phyloP scores from a whole-genome alignment of 2,888 invertebrate genomes.

The Acleris holmiana region DNA sequence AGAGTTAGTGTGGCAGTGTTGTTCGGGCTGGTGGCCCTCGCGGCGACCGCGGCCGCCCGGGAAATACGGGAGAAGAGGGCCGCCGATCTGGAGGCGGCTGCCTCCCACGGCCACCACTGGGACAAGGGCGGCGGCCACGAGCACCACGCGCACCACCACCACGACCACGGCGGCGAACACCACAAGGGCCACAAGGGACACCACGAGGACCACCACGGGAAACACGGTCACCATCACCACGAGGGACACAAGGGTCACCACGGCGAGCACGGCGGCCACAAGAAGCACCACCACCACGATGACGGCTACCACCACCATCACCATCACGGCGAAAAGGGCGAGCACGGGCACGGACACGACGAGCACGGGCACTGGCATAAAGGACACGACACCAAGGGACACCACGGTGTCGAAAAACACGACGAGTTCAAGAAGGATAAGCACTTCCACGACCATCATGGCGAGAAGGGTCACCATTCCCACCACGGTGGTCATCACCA shows the following conservation, averaged over 20 bases:
- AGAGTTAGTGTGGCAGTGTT: slow-evolving; percentile 64
- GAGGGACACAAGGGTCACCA: slow-evolving; percentile 85
- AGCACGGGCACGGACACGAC: slow-evolving; percentile 82
- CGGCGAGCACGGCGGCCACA: slow-evolving; percentile 86
- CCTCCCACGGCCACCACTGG: slow-evolving; percentile 63
- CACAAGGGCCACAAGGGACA: slow-evolving; percentile 88
- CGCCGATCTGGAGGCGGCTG: slow-evolving; percentile 82
- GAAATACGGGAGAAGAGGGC: slow-evolving; percentile 77
- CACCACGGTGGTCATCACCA: slow-evolving; percentile 91
- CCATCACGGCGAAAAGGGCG: slow-evolving; percentile 86
- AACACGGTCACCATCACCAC: slow-evolving; percentile 89
- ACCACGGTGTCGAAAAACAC: slow-evolving; percentile 91
- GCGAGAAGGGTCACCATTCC: slow-evolving; percentile 90
- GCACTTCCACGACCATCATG: slow-evolving; percentile 93
- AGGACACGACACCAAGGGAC: slow-evolving; percentile 93
- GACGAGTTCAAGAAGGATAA: slow-evolving; percentile 94
- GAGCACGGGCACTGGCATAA: slow-evolving; percentile 89
- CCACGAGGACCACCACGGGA: slow-evolving; percentile 86
- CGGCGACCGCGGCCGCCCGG: slow-evolving; percentile 75
- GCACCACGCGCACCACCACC: slow-evolving; percentile 86
- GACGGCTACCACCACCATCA: slow-evolving; percentile 87
- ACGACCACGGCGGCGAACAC: slow-evolving; percentile 86
- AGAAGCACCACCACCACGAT: slow-evolving; percentile 86
- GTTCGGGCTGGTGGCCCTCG: slow-evolving; percentile 76
- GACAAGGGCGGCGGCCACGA: slow-evolving; percentile 86